Evolutionary conservation across 2,113 vertebrate genomes (phyloP).

Genomic region (Epinephelus cyanopodus): DNA sequence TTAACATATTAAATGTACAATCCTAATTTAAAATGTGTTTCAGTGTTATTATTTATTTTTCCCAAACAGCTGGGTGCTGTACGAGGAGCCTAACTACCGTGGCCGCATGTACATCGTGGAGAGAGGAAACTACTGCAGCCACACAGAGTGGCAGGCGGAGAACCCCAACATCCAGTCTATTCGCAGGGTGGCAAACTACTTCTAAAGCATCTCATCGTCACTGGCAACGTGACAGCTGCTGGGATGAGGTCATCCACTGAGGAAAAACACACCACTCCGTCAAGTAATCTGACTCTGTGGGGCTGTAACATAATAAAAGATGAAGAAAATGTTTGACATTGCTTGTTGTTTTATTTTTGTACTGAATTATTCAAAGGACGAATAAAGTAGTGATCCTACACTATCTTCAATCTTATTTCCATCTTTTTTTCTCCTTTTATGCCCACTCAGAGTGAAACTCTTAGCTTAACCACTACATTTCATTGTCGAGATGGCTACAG

Average conservation of each 20-base stretch:
- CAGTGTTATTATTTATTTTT: neutral
- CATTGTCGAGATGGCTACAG: conserved; percentile 31
- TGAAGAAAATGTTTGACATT: conserved; percentile 58
- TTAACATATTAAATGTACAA: neutral
- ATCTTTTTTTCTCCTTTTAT: conserved; percentile 11
- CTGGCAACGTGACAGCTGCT: conserved; percentile 22
- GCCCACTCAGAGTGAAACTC: conserved; percentile 29
- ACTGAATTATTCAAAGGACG: conserved; percentile 57
- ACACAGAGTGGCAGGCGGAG: conserved; percentile 89
- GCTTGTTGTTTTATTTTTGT: conserved; percentile 72
- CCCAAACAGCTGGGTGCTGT: conserved; percentile 90
- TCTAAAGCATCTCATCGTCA: conserved; percentile 72
- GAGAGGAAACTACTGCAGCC: conserved; percentile 88
- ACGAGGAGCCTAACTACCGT: conserved; percentile 93
- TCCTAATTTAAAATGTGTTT: neutral
- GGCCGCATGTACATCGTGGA: conserved; percentile 94
- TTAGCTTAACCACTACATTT: conserved; percentile 21
- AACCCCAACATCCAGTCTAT: conserved; percentile 91
- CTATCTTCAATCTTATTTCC: conserved; percentile 44
- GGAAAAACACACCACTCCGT: conserved; percentile 13
- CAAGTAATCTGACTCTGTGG: conserved; percentile 32
- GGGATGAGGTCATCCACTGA: neutral
- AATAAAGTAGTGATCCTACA: conserved; percentile 65
- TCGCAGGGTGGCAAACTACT: conserved; percentile 91
- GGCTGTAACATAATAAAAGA: conserved; percentile 67